These are phyloP conservation scores for Pollenia labialis DNA, from an alignment of 2,888 invertebrate genomes.

Conservation along the genomic window DNA sequence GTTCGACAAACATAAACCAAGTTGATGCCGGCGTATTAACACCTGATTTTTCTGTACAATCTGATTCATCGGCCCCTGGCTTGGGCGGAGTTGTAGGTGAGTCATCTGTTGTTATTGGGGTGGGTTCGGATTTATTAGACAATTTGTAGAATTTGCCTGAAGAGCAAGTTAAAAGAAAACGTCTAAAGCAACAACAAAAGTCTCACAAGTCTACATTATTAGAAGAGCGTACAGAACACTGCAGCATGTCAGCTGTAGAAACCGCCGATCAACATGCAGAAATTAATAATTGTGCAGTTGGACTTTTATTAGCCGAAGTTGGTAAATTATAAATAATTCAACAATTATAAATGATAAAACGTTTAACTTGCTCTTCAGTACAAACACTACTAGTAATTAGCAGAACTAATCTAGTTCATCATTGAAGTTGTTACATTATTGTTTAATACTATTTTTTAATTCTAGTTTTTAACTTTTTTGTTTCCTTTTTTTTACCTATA, in stretches of 20 bases:
- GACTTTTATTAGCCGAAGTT: constrained; percentile 79
- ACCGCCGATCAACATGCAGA: constrained; percentile 50
- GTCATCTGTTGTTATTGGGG: constrained; percentile 80
- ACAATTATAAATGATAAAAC: not conserved
- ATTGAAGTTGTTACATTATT: constrained; percentile 56
- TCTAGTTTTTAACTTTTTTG: constrained; percentile 23
- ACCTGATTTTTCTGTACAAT: constrained; percentile 72
- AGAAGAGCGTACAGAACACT: constrained; percentile 16
- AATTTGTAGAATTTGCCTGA: constrained; percentile 82
- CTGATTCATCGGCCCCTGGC: constrained; percentile 71
- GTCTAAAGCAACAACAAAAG: constrained; percentile 59
- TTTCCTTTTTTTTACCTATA: constrained; percentile 49
- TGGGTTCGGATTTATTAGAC: constrained; percentile 81
- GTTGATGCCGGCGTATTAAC: constrained; percentile 77
- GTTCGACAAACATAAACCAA: constrained; percentile 54
- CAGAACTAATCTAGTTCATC: constrained; percentile 46
- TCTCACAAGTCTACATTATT: constrained; percentile 60
- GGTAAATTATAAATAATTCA: constrained; percentile 77
- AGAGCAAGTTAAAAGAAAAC: constrained; percentile 78
- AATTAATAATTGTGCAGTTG: constrained; percentile 75
- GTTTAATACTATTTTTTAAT: constrained; percentile 41
- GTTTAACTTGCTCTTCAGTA: constrained; percentile 69
- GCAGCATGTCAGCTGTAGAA: not conserved
- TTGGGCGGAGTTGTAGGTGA: constrained; percentile 77
- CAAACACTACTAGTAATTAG: constrained; percentile 40